A percentile compares a stretch with the other conserved stretches of the same genome.
Evolutionary conservation across 1,140 invertebrate genomes (phyloP).

Genomic region (Saccostrea glomerata): DNA sequence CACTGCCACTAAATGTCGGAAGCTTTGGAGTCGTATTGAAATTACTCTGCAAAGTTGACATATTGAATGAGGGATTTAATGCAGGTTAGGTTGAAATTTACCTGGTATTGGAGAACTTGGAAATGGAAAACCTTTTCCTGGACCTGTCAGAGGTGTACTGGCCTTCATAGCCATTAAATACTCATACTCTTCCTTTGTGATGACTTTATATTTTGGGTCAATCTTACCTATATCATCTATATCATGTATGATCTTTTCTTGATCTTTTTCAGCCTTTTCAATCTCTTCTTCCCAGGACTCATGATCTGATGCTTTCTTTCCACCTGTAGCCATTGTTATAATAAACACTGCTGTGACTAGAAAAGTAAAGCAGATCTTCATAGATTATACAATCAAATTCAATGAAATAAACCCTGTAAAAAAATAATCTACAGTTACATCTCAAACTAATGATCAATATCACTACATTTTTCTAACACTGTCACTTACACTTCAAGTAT

Average conservation of each 20-base stretch:
- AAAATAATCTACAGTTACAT: not conserved
- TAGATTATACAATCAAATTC: not conserved
- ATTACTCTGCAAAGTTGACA: not conserved
- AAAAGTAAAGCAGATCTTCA: not conserved
- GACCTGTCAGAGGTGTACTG: not conserved
- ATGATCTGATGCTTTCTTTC: not conserved
- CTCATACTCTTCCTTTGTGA: conserved; percentile 28
- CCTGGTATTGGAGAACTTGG: no score
- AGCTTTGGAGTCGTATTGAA: not conserved
- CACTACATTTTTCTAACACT: not conserved
- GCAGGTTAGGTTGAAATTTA: not conserved
- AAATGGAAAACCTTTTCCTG: not conserved
- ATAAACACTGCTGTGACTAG: not conserved
- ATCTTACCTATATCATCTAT: not conserved
- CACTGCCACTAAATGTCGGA: conserved; percentile 6
- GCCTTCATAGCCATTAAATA: not conserved
- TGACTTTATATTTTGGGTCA: not conserved
- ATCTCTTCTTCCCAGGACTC: not conserved
- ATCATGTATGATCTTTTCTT: no score
- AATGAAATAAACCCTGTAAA: not conserved
- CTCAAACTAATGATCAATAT: not conserved
- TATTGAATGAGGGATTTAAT: not conserved
- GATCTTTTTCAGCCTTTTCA: not conserved
- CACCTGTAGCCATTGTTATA: not conserved
- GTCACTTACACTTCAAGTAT: not conserved